Evolutionary conservation across 2,113 vertebrate genomes (phyloP).

Genomic region (Miniopterus natalensis): DNA sequence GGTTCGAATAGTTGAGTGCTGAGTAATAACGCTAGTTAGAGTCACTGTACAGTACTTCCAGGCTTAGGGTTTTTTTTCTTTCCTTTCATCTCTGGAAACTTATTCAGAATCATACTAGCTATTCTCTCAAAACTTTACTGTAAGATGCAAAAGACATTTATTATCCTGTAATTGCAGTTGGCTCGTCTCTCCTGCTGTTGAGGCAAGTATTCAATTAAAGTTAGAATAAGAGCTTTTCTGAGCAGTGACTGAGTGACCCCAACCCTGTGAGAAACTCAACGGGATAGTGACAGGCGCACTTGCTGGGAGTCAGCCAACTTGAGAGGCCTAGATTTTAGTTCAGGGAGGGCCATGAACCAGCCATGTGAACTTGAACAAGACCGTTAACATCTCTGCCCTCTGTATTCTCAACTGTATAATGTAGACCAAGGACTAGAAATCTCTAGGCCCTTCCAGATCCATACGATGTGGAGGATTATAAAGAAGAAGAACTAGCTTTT

Average conservation of each 20-base stretch:
- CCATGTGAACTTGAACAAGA: background rate
- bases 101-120: slow-evolving; percentile 30
- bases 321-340: background rate
- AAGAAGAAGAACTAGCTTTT: background rate
- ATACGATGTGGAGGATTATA: background rate
- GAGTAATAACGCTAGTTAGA: slow-evolving; percentile 53
- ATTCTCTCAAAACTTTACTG: slow-evolving; percentile 53
- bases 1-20: slow-evolving; percentile 18
- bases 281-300: background rate
- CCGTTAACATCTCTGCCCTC: background rate
- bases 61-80: background rate
- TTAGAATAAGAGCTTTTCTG: slow-evolving; percentile 43
- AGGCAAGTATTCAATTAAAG: slow-evolving; percentile 48
- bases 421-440: background rate
- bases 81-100: slow-evolving; percentile 77
- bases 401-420: background rate
- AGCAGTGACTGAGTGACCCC: slow-evolving; percentile 1
- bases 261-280: background rate
- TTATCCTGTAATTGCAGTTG: background rate
- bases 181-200: slow-evolving; percentile 11
- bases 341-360: background rate
- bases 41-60: slow-evolving; percentile 53
- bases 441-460: background rate
- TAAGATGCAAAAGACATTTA: slow-evolving; percentile 63
- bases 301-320: background rate